Evolutionary conservation across 2,797 vertebrate species (phyloP).

Genomic region (Tympanoctomys barrerae): DNA sequence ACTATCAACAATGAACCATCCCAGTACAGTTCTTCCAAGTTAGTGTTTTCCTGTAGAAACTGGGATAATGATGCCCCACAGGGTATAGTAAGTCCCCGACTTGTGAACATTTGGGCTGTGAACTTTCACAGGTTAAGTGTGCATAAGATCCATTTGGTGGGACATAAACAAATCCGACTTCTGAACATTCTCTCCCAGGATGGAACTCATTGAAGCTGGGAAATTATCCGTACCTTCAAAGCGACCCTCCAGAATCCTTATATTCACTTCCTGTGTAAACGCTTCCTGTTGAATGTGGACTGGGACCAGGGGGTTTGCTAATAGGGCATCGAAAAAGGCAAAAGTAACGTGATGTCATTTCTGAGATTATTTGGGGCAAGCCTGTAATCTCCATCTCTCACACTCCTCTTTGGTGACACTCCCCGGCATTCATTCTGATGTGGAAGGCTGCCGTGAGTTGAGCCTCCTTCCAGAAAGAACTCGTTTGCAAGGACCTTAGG

Average conservation of each 20-base stretch:
- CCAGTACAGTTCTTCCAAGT: neutral
- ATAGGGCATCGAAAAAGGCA: neutral
- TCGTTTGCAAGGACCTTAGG: neutral
- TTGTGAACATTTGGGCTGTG: neutral
- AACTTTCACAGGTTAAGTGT: neutral
- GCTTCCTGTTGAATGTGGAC: neutral
- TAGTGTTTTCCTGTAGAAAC: constrained; percentile 32
- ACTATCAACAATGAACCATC: neutral
- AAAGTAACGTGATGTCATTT: neutral
- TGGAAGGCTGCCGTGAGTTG: neutral
- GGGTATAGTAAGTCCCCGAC: neutral
- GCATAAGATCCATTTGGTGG: neutral
- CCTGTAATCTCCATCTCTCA: neutral
- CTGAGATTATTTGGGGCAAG: neutral
- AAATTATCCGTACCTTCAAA: neutral
- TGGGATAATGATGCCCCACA: neutral
- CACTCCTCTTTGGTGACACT: neutral
- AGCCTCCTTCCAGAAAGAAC: neutral
- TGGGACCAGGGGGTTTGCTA: neutral
- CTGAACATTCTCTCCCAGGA: neutral
- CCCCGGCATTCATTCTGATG: neutral
- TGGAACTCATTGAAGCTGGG: neutral
- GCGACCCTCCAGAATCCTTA: neutral
- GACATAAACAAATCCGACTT: neutral
- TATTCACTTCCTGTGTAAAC: neutral